Evolutionary conservation across 2,888 invertebrate species (phyloP).

Genomic region (Ornithoptera priamus): DNA sequence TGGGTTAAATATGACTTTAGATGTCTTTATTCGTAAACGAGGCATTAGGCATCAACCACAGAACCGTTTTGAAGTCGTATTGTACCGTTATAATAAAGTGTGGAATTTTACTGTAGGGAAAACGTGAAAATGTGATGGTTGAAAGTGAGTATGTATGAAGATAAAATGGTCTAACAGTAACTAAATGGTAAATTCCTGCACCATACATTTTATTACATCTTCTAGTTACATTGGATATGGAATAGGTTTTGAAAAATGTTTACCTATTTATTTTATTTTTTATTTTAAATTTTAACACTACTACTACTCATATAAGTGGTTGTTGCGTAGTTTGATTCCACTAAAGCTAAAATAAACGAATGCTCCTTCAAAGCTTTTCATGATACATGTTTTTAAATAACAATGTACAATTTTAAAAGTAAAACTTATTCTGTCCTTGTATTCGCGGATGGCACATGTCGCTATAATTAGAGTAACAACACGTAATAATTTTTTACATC

Average conservation of each 20-base stretch:
- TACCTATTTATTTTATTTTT: not conserved
- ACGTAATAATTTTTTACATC: slow-evolving; percentile 10
- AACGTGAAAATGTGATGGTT: slow-evolving; percentile 32
- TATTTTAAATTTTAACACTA: not conserved
- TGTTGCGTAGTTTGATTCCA: not conserved
- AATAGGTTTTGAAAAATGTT: slow-evolving; percentile 37
- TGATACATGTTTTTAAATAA: not conserved
- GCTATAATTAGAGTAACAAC: slow-evolving; percentile 10
- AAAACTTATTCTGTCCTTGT: slow-evolving; percentile 2
- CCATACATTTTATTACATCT: slow-evolving; percentile 57
- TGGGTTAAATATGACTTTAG: slow-evolving; percentile 9
- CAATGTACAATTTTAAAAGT: slow-evolving; percentile 10
- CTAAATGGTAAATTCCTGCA: slow-evolving; percentile 51
- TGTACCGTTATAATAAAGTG: slow-evolving; percentile 21
- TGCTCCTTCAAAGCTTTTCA: not conserved
- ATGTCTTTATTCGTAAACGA: slow-evolving; percentile 7
- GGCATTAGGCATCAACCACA: slow-evolving; percentile 21
- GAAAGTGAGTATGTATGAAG: slow-evolving; percentile 51
- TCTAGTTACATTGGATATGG: slow-evolving; percentile 57
- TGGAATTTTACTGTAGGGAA: slow-evolving; percentile 15
- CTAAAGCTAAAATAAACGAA: not conserved
- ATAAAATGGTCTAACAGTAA: slow-evolving; percentile 60
- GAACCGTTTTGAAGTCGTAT: slow-evolving; percentile 12
- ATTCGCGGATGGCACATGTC: not conserved
- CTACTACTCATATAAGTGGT: not conserved